phyloP scores from a whole-genome alignment of 1,140 invertebrate genomes.

The Bombus pyrosoma region DNA sequence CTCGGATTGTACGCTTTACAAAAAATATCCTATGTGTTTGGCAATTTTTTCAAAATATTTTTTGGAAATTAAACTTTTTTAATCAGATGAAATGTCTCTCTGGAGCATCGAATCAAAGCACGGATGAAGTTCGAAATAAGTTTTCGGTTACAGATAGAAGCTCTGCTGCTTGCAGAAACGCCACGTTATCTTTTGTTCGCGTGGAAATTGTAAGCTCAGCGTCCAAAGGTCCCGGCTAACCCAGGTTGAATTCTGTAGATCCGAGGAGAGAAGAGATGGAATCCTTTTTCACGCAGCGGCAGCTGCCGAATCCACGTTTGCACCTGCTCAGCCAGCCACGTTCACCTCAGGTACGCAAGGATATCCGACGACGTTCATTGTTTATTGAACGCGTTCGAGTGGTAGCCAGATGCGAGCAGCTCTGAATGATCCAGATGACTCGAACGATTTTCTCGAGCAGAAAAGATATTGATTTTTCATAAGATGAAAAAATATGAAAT shows the following conservation, averaged over 20 bases:
- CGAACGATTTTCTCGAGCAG: too few relatives aligned
- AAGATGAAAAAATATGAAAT: not conserved
- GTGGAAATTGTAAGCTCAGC: not conserved
- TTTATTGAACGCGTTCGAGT: slow-evolving; percentile 50
- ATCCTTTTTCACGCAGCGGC: slow-evolving; percentile 52
- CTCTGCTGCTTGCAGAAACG: too few relatives aligned
- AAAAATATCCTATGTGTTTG: too few relatives aligned
- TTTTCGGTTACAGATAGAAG: too few relatives aligned
- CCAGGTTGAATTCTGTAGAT: slow-evolving; percentile 5
- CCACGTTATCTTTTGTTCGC: not conserved
- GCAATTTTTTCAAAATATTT: too few relatives aligned
- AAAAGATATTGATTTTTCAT: not conserved
- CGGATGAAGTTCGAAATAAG: too few relatives aligned
- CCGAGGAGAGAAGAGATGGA: slow-evolving; percentile 19
- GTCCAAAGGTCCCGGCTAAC: not conserved
- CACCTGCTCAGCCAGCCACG: slow-evolving; percentile 55
- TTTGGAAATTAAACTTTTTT: too few relatives aligned
- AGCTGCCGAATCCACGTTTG: slow-evolving; percentile 66
- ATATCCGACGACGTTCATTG: slow-evolving; percentile 59
- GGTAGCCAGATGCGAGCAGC: slow-evolving; percentile 25
- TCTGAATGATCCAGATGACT: slow-evolving; percentile 8
- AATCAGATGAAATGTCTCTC: too few relatives aligned
- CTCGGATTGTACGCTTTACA: too few relatives aligned
- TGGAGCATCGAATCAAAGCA: too few relatives aligned
- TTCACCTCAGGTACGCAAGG: slow-evolving; percentile 19